phyloP scores from a whole-genome alignment of 2,113 vertebrate species.

The Gymnobelideus leadbeateri region DNA sequence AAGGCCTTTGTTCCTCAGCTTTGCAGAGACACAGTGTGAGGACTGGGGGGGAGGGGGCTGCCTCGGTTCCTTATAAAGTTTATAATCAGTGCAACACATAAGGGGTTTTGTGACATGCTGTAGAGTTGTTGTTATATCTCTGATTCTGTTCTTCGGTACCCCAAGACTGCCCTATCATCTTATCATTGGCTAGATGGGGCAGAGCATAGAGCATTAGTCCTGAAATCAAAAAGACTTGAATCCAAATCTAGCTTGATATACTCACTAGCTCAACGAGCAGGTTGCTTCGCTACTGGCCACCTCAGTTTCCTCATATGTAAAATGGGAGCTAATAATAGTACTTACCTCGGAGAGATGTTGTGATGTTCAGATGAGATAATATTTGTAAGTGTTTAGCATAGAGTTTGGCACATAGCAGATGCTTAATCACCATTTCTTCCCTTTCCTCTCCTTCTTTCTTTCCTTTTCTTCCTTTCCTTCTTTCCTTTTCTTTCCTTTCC shows the following conservation, averaged over 20 bases:
- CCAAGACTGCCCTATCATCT: not conserved
- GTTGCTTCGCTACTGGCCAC: no score
- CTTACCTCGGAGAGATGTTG: not conserved
- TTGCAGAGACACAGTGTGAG: not conserved
- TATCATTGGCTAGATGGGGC: not conserved
- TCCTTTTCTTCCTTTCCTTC: no score
- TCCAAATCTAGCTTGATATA: not conserved
- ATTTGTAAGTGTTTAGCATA: not conserved
- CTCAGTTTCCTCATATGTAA: not conserved
- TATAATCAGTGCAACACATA: not conserved
- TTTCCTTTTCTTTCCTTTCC: no score
- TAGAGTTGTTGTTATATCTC: not conserved
- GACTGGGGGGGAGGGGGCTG: no score
- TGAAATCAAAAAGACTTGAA: not conserved
- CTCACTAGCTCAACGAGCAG: not conserved
- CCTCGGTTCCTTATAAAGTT: not conserved
- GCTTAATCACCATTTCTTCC: not conserved
- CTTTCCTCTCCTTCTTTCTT: not conserved
- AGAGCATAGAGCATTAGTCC: not conserved
- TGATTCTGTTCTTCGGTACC: not conserved
- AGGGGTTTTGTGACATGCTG: not conserved
- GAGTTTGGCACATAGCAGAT: not conserved
- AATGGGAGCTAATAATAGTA: not conserved
- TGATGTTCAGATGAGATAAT: not conserved
- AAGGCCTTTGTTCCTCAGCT: no score